Conservation (phyloP, 2,797 vertebrate genomes). For the Chaetophractus vellerosus region DNA sequence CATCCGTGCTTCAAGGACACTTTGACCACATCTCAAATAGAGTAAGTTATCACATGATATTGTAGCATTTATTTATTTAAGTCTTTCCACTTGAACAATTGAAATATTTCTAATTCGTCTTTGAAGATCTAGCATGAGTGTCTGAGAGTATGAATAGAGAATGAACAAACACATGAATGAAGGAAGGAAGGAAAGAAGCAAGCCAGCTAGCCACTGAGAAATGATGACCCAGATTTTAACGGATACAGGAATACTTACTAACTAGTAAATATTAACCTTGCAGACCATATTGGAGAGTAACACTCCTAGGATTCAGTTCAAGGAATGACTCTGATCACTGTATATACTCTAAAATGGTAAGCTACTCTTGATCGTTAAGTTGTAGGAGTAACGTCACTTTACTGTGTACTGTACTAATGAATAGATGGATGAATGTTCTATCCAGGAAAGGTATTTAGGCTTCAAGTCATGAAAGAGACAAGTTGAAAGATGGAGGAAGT, state of each 20-base stretch:
- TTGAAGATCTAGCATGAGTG: neutral
- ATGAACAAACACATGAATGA: neutral
- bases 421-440: neutral
- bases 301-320: neutral
- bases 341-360: constrained; percentile 23
- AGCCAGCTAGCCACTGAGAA: neutral
- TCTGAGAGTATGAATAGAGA: neutral
- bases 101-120: neutral
- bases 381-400: neutral
- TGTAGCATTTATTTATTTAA: neutral
- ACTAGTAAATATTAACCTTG: neutral
- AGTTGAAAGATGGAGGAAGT: neutral
- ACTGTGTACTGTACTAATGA: neutral
- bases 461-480: constrained; percentile 9
- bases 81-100: neutral
- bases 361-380: neutral
- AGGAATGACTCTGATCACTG: neutral
- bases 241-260: neutral
- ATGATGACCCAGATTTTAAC: neutral
- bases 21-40: neutral
- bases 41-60: neutral
- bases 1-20: neutral
- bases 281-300: neutral
- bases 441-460: neutral
- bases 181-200: neutral